These are phyloP conservation scores for Ochlodes sylvanus DNA, from an alignment of 2,888 invertebrate genomes.

Conservation along the genomic window DNA sequence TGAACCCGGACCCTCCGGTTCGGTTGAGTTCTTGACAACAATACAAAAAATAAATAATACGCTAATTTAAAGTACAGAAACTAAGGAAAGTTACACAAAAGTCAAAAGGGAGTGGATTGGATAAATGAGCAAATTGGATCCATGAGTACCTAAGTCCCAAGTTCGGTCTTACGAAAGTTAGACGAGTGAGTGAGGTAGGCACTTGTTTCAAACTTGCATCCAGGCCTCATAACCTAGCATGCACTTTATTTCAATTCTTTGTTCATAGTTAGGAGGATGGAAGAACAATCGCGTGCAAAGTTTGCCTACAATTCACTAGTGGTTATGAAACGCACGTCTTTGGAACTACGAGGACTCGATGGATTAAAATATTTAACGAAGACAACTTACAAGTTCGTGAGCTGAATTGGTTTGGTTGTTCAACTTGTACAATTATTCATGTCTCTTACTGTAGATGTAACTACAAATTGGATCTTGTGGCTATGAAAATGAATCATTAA, in stretches of 20 bases:
- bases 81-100: background rate
- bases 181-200: background rate
- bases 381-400: conserved; percentile 5
- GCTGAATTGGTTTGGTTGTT: conserved; percentile 41
- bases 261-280: conserved; percentile 39
- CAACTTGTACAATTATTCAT: background rate
- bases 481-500: too few relatives aligned
- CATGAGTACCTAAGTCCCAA: conserved; percentile 8
- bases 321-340: conserved; percentile 44
- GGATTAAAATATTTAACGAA: conserved; percentile 12
- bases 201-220: background rate
- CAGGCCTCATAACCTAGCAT: conserved; percentile 4
- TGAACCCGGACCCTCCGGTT: too few relatives aligned
- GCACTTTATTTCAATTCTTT: conserved; percentile 46
- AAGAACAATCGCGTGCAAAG: conserved; percentile 49
- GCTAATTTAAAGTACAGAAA: too few relatives aligned
- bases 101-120: background rate
- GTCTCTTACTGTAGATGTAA: too few relatives aligned
- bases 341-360: conserved; percentile 37
- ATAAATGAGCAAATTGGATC: conserved; percentile 13
- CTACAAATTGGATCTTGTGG: too few relatives aligned
- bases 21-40: too few relatives aligned
- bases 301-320: conserved; percentile 53
- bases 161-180: conserved; percentile 39
- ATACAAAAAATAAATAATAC: too few relatives aligned